Evolutionary conservation across 1,140 invertebrate species (phyloP).

Genomic region (Mercenaria mercenaria): DNA sequence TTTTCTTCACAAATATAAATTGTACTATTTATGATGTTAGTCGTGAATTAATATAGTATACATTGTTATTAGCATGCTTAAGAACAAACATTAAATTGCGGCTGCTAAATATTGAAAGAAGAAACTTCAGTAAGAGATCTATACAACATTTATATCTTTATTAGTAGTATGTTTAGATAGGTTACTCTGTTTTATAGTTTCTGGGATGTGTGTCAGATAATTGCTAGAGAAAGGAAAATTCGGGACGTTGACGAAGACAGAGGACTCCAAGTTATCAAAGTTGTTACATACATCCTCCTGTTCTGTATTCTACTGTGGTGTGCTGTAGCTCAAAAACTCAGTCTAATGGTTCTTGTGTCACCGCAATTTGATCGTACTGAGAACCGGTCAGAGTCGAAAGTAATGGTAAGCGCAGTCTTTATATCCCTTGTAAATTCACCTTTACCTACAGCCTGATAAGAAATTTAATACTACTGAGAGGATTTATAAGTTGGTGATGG

Average conservation of each 20-base stretch:
- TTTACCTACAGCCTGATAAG: background rate
- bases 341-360: slow-evolving; percentile 20
- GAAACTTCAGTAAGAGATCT: too few species aligned
- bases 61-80: too few species aligned
- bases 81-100: too few species aligned
- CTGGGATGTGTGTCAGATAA: slow-evolving; percentile 53
- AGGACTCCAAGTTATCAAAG: slow-evolving; percentile 53
- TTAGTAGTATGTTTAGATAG: too few species aligned
- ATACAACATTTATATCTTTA: too few species aligned
- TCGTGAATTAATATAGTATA: too few species aligned
- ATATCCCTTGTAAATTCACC: background rate
- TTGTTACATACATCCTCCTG: slow-evolving; percentile 32
- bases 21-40: background rate
- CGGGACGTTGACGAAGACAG: slow-evolving; percentile 52
- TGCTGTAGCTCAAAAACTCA: slow-evolving; percentile 52
- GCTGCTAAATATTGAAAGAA: too few species aligned
- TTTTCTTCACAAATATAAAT: background rate
- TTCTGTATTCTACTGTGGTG: slow-evolving; percentile 46
- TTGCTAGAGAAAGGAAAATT: slow-evolving; percentile 35
- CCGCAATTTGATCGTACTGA: background rate
- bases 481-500: too few species aligned
- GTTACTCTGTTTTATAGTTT: slow-evolving; percentile 22
- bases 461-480: background rate
- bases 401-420: background rate
- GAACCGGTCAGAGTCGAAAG: background rate